Evolutionary conservation across 1,140 invertebrate species (phyloP).

Genomic region (Plutomurus gul): DNA sequence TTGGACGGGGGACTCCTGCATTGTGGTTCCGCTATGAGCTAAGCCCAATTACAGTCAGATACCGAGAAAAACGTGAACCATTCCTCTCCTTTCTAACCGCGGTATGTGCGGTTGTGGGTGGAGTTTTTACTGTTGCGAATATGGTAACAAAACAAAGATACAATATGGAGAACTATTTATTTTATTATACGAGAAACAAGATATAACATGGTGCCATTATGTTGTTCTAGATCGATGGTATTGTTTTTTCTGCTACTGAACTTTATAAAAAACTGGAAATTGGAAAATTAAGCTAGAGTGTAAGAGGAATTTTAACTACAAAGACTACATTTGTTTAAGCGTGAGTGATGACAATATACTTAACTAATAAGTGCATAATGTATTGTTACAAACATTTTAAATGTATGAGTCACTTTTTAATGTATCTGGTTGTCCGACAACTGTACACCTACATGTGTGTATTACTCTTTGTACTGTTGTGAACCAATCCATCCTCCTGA

Average conservation of each 20-base stretch:
- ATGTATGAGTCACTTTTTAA: no score
- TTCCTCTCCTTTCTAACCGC: slow-evolving; percentile 69
- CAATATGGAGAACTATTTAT: no score
- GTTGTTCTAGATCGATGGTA: slow-evolving; percentile 68
- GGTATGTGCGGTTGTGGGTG: slow-evolving; percentile 71
- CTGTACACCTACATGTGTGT: no score
- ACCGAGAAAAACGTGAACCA: slow-evolving; percentile 63
- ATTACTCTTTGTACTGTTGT: no score
- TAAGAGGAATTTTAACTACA: not conserved
- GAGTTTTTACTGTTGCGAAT: slow-evolving; percentile 70
- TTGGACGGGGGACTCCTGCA: slow-evolving; percentile 62
- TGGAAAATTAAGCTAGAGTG: slow-evolving; percentile 57
- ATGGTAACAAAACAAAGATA: no score
- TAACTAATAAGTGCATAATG: no score
- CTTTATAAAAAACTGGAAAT: slow-evolving; percentile 64
- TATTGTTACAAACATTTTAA: no score
- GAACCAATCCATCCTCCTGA: no score
- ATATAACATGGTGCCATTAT: no score
- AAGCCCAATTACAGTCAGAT: slow-evolving; percentile 68
- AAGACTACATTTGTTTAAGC: not conserved
- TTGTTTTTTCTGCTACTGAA: slow-evolving; percentile 66
- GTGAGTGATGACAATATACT: not conserved
- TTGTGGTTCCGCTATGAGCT: slow-evolving; percentile 69
- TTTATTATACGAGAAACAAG: no score
- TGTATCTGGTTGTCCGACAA: no score